Evolutionary conservation across 2,888 invertebrate genomes (phyloP), one percentile per base, ranked within the genome.

Genomic region (Tetranychus piercei): DNA sequence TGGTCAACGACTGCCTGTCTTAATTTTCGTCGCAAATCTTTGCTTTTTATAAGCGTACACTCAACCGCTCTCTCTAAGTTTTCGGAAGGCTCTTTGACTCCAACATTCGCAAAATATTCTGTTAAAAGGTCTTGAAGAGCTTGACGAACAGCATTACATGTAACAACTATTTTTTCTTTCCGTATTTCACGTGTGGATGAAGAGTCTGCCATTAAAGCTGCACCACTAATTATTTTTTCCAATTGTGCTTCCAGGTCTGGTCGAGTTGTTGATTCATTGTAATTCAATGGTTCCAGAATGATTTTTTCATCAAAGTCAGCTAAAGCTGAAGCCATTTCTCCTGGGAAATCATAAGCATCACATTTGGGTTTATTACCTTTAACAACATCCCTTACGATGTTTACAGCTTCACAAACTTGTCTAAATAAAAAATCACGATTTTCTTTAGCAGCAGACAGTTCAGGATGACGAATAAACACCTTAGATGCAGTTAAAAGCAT

Each of bases 221-320:
- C 95, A 0, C 95, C 95, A 81, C 92, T 93, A 72, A 99, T 96
- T 81, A 99, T 99, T 81, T 92, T 91, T 83, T 99, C 99, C 72
- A 99, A 86, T 15, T 94, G 86, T 82, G 94, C 95, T 82, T 99
- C 97, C 71, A 99, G 85, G 15, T 92, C 90, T 0, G 95, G 95
- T 0, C 97, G 87, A 1, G 93, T 93, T 74, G 92, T 88, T 3
- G 92, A 89, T 83, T 94, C 94, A 79, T 91, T 93, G 82, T 95
- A 97, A 0, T 91, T 89, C 78, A 92, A 84, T 0, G 96, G 96
- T 82, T 97, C 95, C 92, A 97, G 94, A 74, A 94, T 90, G 86
- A 96, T 93, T 74, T 91, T 88, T 88, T 90, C 92, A 84, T 96
- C 95, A 81, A 97, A 95, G 81, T 96, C 94, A 82, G 96, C 95